Percentiles rank a stretch among this genome's conserved stretches.
Evolutionary conservation across 2,797 vertebrate species (phyloP).

Genomic region (Sardinella longiceps): DNA sequence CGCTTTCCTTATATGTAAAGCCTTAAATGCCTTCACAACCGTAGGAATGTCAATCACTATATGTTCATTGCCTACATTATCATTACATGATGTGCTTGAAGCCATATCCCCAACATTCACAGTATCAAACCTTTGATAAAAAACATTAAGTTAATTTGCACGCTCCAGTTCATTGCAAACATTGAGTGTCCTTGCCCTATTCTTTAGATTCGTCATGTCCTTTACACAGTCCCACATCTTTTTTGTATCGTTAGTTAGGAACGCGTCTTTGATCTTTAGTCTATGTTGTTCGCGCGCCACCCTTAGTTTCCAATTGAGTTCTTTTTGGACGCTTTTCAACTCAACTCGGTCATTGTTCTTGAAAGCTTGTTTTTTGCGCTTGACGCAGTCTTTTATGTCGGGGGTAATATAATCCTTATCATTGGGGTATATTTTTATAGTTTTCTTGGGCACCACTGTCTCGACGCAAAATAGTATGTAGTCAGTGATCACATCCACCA

Average conservation of each 20-base stretch:
- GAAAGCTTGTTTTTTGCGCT: neutral
- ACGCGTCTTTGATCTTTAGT: neutral
- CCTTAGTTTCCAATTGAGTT: neutral
- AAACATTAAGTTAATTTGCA: too few species aligned
- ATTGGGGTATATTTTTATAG: too few species aligned
- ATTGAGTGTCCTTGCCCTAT: too few species aligned
- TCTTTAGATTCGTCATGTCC: too few species aligned
- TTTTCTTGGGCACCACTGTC: too few species aligned
- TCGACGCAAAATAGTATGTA: too few species aligned
- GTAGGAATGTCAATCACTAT: neutral
- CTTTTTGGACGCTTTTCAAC: neutral
- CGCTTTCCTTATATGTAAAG: neutral
- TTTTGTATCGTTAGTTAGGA: neutral
- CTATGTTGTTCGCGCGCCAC: neutral
- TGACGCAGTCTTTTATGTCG: slow-evolving; percentile 28
- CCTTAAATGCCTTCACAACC: neutral
- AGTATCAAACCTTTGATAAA: too few species aligned
- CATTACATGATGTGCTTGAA: neutral
- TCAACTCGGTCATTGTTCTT: neutral
- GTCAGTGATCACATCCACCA: too few species aligned
- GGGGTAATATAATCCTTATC: too few species aligned
- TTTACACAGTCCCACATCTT: too few species aligned
- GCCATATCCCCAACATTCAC: neutral
- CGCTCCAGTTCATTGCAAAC: too few species aligned
- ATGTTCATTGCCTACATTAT: neutral